These are phyloP conservation scores for Crocodylus rhombifer DNA, from an alignment of 2,797 vertebrate genomes.

Conservation along the genomic window DNA sequence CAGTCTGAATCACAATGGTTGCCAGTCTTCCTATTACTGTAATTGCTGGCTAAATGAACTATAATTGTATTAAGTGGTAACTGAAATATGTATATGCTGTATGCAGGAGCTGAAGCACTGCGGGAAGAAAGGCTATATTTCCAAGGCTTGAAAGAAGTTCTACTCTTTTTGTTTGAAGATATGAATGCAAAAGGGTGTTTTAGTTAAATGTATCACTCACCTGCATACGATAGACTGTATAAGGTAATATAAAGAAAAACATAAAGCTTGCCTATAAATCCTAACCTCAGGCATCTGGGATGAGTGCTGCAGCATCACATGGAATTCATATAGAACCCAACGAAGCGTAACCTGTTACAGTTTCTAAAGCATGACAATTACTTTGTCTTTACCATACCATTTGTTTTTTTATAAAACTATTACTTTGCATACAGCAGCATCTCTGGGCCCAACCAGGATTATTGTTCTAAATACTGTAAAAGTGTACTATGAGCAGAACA, in stretches of 20 bases:
- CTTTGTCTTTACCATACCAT: background rate
- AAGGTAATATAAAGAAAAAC: background rate
- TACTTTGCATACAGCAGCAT: background rate
- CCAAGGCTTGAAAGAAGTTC: constrained; percentile 53
- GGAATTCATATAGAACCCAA: rapidly evolving
- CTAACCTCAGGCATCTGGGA: background rate
- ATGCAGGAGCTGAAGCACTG: constrained; percentile 72
- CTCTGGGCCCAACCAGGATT: background rate
- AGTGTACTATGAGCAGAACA: rapidly evolving
- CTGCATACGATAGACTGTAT: background rate
- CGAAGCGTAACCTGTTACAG: background rate
- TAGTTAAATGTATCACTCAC: background rate
- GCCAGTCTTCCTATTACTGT: constrained; percentile 82
- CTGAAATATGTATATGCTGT: constrained; percentile 78
- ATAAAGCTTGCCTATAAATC: background rate
- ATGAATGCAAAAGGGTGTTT: background rate
- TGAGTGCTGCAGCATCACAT: background rate
- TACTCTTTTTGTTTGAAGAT: background rate
- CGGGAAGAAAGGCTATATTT: constrained; percentile 68
- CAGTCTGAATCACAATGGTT: constrained; percentile 75
- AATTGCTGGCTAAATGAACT: constrained; percentile 84
- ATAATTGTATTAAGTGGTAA: constrained; percentile 83
- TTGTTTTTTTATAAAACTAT: background rate
- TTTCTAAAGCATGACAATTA: background rate
- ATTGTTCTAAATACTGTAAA: background rate